These are phyloP conservation scores for Deilephila elpenor DNA, from an alignment of 2,888 invertebrate species.

Conservation along the genomic window DNA sequence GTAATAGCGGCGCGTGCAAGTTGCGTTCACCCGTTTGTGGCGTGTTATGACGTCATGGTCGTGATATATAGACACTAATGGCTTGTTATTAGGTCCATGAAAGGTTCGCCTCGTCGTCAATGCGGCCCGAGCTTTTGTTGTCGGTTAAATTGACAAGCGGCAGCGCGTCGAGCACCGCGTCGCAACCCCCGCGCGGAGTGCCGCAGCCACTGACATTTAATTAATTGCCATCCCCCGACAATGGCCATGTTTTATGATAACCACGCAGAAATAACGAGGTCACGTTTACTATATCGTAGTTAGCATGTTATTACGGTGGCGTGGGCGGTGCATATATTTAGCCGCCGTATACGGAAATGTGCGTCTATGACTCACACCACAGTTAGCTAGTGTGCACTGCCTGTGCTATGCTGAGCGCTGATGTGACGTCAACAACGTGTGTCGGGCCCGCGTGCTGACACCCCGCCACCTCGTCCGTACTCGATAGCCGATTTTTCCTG, in stretches of 20 bases:
- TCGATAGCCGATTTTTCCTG: slow-evolving; percentile 43
- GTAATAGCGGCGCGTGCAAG: slow-evolving; percentile 48
- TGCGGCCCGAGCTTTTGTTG: slow-evolving; percentile 57
- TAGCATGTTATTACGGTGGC: slow-evolving; percentile 20
- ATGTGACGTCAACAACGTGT: slow-evolving; percentile 38
- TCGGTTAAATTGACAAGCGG: slow-evolving; percentile 48
- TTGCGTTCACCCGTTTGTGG: slow-evolving; percentile 46
- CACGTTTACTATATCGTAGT: slow-evolving; percentile 34
- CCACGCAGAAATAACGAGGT: slow-evolving; percentile 37
- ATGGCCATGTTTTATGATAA: slow-evolving; percentile 35
- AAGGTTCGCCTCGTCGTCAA: slow-evolving; percentile 44
- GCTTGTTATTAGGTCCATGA: slow-evolving; percentile 57
- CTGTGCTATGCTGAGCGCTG: slow-evolving; percentile 5
- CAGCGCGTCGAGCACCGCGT: slow-evolving; percentile 21
- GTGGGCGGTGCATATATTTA: slow-evolving; percentile 43
- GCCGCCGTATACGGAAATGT: slow-evolving; percentile 47
- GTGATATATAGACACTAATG: slow-evolving; percentile 50
- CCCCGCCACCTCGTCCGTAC: slow-evolving; percentile 36
- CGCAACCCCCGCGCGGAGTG: slow-evolving; percentile 29
- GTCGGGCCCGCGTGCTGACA: slow-evolving; percentile 2
- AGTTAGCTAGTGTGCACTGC: slow-evolving; percentile 29
- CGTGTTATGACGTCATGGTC: slow-evolving; percentile 50
- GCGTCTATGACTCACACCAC: slow-evolving; percentile 45
- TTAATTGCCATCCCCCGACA: slow-evolving; percentile 42
- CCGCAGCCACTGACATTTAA: slow-evolving; percentile 47